A percentile compares a stretch with the other conserved stretches of the same genome.
Conservation (phyloP, 2,113 vertebrate genomes). For the Turdus rufiventris region DNA sequence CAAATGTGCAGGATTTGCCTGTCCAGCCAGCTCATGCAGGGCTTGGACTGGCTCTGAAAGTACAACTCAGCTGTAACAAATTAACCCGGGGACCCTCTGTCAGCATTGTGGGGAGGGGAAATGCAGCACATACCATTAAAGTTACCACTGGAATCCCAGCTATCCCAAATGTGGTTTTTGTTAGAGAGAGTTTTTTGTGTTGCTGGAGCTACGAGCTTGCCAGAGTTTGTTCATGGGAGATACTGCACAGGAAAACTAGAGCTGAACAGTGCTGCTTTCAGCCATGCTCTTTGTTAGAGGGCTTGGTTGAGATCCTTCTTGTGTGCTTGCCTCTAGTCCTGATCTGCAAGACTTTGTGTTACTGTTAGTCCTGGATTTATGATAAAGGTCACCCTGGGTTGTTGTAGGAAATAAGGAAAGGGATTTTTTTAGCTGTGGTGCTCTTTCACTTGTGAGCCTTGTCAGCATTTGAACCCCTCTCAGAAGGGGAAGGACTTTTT, state of each 20-base stretch:
- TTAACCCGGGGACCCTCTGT: background rate
- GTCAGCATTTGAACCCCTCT: background rate
- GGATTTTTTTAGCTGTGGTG: background rate
- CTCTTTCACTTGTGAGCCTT: background rate
- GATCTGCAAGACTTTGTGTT: background rate
- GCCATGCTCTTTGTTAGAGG: fast-evolving
- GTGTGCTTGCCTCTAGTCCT: background rate
- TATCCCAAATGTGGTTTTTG: background rate
- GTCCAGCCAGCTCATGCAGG: fast-evolving
- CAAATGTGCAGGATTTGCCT: background rate
- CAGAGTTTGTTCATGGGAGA: background rate
- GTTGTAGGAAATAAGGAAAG: background rate
- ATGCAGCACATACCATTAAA: background rate
- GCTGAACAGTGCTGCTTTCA: background rate
- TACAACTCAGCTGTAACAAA: background rate
- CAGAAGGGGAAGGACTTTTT: background rate
- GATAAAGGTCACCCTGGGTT: background rate
- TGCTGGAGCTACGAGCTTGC: background rate
- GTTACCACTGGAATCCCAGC: conserved; percentile 14
- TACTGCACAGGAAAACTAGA: background rate
- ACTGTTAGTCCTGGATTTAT: background rate
- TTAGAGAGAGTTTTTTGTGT: background rate
- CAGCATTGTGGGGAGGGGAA: background rate
- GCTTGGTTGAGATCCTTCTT: background rate
- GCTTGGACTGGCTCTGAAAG: background rate